Percentiles rank a stretch among this genome's conserved stretches.
Conservation (phyloP, 1,140 invertebrate species). For the Drosophila punjabiensis region DNA sequence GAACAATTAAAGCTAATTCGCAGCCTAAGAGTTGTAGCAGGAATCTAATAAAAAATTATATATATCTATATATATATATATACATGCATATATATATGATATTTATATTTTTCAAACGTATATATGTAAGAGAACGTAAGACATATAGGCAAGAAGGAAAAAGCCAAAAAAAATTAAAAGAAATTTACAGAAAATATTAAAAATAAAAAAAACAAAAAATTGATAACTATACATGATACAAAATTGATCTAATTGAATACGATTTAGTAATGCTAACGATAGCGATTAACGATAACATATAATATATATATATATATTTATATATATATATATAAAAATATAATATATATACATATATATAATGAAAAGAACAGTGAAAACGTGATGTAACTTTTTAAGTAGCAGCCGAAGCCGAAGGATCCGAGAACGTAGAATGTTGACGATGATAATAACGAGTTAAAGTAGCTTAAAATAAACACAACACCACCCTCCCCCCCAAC, state of each 20-base stretch:
- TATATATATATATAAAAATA: constrained; percentile 29
- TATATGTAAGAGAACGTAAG: constrained; percentile 80
- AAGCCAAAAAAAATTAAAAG: constrained; percentile 35
- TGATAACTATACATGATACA: constrained; percentile 57
- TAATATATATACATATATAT: constrained; percentile 32
- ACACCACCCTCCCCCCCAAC: constrained; percentile 12
- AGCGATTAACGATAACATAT: constrained; percentile 58
- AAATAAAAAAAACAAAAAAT: constrained; percentile 70
- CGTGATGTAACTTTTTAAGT: constrained; percentile 83
- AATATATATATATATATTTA: constrained; percentile 24
- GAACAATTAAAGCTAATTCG: constrained; percentile 46
- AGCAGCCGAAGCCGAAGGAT: constrained; percentile 59
- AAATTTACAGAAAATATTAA: constrained; percentile 55
- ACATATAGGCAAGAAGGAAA: constrained; percentile 66
- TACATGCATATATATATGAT: constrained; percentile 52
- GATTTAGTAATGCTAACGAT: constrained; percentile 63
- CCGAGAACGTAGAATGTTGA: constrained; percentile 50
- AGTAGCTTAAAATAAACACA: constrained; percentile 61
- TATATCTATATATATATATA: constrained; percentile 55
- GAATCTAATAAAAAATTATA: constrained; percentile 66
- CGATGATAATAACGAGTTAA: constrained; percentile 73
- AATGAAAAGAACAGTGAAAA: constrained; percentile 81
- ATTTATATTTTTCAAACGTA: constrained; percentile 69
- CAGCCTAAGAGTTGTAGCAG: constrained; percentile 74
- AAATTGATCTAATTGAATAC: constrained; percentile 59